Conservation (phyloP, 2,113 vertebrate genomes). For the Theropithecus gelada region DNA sequence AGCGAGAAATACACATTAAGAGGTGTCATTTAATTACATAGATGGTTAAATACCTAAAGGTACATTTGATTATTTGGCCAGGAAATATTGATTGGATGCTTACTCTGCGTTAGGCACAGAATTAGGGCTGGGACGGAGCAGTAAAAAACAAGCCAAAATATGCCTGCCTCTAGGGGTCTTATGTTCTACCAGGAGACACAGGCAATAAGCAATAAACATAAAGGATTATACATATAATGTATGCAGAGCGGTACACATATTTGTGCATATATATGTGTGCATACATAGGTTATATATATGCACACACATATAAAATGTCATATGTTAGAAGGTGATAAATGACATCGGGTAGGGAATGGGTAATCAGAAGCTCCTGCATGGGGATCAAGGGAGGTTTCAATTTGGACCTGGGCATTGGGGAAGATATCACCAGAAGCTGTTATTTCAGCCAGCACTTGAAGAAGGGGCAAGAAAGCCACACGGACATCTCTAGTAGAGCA, state of each 20-base stretch:
- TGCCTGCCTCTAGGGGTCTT: no score
- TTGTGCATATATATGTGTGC: rapidly evolving
- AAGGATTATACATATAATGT: neutral
- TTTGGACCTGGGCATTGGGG: neutral
- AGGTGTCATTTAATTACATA: no score
- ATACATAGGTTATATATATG: neutral
- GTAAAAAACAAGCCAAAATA: neutral
- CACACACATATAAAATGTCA: neutral
- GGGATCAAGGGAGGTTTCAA: neutral
- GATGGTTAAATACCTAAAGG: no score
- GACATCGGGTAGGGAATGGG: neutral
- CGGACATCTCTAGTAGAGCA: rapidly evolving
- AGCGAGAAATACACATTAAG: neutral
- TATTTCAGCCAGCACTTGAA: neutral
- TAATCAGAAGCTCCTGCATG: neutral
- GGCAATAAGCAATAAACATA: no score
- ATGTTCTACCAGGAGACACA: neutral
- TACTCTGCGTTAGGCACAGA: no score
- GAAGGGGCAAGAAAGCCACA: neutral
- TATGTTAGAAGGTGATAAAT: no score
- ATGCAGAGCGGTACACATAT: no score
- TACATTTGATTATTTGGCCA: no score
- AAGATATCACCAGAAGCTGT: neutral
- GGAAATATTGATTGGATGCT: no score
- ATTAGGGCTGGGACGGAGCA: neutral